Conservation (phyloP, 1,140 invertebrate species). For the Cydia splendana region DNA sequence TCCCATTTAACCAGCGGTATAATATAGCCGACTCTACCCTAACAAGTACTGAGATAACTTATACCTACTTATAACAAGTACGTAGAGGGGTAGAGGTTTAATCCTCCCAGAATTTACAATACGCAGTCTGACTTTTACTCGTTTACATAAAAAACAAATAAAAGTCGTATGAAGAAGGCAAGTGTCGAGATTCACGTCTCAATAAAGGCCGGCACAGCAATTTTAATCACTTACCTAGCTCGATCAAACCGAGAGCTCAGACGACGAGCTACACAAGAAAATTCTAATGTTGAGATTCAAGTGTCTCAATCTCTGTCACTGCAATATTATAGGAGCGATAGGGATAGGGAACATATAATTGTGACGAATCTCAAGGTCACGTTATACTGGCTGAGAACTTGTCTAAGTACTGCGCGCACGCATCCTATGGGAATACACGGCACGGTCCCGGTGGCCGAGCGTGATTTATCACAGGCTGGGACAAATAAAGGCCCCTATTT, state of each 20-base stretch:
- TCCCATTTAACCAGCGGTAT: too few relatives aligned
- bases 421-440: slow-evolving; percentile 3
- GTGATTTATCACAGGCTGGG: slow-evolving; percentile 60
- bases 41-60: too few relatives aligned
- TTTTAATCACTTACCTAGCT: background rate
- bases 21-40: too few relatives aligned
- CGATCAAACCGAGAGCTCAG: background rate
- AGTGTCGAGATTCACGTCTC: slow-evolving; percentile 53
- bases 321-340: background rate
- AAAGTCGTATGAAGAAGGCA: slow-evolving; percentile 23
- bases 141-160: slow-evolving; percentile 31
- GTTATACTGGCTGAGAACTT: background rate
- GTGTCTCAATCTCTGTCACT: background rate
- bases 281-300: background rate
- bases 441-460: slow-evolving; percentile 57
- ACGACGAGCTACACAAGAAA: too few relatives aligned
- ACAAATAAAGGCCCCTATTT: slow-evolving; percentile 59
- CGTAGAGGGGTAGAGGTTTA: background rate
- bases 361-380: background rate
- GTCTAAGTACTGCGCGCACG: background rate
- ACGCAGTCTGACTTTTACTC: background rate
- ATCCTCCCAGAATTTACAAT: slow-evolving; percentile 21
- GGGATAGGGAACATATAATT: background rate
- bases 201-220: slow-evolving; percentile 49
- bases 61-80: background rate